Percentiles rank a stretch among this genome's conserved stretches.
phyloP scores from a whole-genome alignment of 2,888 invertebrate genomes.

The Trisateles emortualis region DNA sequence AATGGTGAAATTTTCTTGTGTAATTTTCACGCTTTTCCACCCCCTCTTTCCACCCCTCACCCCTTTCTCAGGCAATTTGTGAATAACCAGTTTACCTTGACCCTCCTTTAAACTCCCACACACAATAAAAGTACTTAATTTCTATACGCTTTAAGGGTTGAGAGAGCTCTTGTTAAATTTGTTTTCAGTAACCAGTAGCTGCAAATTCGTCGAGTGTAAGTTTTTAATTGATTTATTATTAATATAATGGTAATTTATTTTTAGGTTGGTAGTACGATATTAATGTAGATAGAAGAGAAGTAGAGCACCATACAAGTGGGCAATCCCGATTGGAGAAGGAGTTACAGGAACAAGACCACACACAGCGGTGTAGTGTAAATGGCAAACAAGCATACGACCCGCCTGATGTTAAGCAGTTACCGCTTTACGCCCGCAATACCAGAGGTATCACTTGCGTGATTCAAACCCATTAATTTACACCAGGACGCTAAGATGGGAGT shows the following conservation, averaged over 20 bases:
- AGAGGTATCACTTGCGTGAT: too few relatives aligned
- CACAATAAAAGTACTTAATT: slow-evolving; percentile 23
- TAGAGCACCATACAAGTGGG: too few relatives aligned
- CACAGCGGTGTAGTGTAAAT: too few relatives aligned
- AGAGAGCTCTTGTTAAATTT: slow-evolving; percentile 42
- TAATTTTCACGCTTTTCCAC: slow-evolving; percentile 84
- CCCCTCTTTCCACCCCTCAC: slow-evolving; percentile 47
- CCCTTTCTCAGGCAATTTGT: slow-evolving; percentile 56
- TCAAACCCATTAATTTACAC: too few relatives aligned
- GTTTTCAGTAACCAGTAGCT: slow-evolving; percentile 40
- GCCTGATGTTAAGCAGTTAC: too few relatives aligned
- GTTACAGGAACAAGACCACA: too few relatives aligned
- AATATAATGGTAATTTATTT: slow-evolving; percentile 47
- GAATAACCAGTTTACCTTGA: slow-evolving; percentile 50
- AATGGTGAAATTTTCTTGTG: slow-evolving; percentile 86
- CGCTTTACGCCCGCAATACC: too few relatives aligned
- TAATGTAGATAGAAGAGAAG: too few relatives aligned
- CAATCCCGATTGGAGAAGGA: too few relatives aligned
- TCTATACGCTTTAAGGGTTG: slow-evolving; percentile 30
- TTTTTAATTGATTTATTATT: slow-evolving; percentile 70
- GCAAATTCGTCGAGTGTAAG: slow-evolving; percentile 64
- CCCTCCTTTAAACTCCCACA: slow-evolving; percentile 27
- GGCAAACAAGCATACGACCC: too few relatives aligned
- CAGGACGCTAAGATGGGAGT: too few relatives aligned
- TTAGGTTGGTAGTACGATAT: background rate